Base-by-base conservation (phyloP, 2,888 invertebrate species). In the Tryphoninae sp. region DNA sequence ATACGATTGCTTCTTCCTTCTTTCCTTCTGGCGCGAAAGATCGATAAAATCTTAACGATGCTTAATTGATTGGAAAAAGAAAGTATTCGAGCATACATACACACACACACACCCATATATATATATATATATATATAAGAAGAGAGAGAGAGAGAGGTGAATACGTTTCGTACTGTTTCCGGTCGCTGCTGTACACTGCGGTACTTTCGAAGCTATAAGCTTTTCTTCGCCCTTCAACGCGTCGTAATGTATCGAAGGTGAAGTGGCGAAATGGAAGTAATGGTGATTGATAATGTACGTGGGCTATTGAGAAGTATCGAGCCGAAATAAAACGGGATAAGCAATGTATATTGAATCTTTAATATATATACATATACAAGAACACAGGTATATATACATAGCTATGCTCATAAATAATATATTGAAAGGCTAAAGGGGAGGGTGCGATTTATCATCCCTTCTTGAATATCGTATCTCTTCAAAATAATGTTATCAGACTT, bases 231-330 rank as follows among this genome's bases (percentile, higher is more conserved):
- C 49, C 16, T 59, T 68, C 73, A 11, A 59, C 62, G 33, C 62
- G 40, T 51, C 62, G 53, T 19, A 62, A 74, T 68, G 64, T 69
- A 62, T 33, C 11, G 64, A 19, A 33, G 45, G 55, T 42, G 45
- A 74, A 49, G 49, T 74, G 69, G 59, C 59, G 45, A 71, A 71
- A 62, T 69, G 69, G 74, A 80, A 80, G 74, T 80, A 69, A 75
- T 69, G 64, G 64, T 80, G 69, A 75, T 80, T 74, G 79, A 69
- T 80, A 59, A 67, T 75, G 59, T 65, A 64, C 58, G 49, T 58
- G 69, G 40, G 16, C 64, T 58, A 69, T 69, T 69, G 79, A 64
- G 58, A 75, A 55, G 69, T 69, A 80, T 80, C 49, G 68, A 80
- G 58, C 64, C 68, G 58, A 58, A 59, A 74, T 69, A 80, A 74